Base-by-base conservation (phyloP, 2,888 invertebrate genomes). In the Drosophila mimetica region DNA sequence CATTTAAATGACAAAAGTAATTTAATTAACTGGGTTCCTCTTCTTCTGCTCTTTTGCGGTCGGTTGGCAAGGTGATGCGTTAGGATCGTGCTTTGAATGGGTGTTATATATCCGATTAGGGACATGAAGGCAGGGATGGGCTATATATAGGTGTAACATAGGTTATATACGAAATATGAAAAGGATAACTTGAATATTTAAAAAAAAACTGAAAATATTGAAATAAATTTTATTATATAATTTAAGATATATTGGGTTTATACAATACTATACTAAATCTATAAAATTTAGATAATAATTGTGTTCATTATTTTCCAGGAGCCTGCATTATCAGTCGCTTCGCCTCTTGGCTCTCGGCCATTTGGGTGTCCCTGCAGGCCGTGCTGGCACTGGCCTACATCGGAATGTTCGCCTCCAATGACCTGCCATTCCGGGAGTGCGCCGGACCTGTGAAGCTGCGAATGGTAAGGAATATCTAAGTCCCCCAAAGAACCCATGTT, bases 301-400 rank as follows among this genome's bases (percentile, higher is more conserved):
- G 11, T 6, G 41, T 1, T 14, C 8, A 3, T 14, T 16, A 14
- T 46, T 13, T 47, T 39, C 28, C 36, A 92, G 92, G 92, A 72
- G 92, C 92, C 67, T 89, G 90, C 73, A 89, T 92, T 36, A 79
- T 92, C 16, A 90, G 92, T 44, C 90, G 92, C 66, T 89, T 92
- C 57, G 91, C 91, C 22, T 91, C 92, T 7, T 92, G 91, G 91
- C 74, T 92, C 20, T 89, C 90, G 30, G 89, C 91, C 34, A 85
- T 92, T 67, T 92, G 92, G 92, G 83, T 91, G 51, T 91, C 92
- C 16, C 69, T 92, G 52, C 92, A 92, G 75, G 92, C 91, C 14
- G 91, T 90, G 32, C 74, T 92, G 42, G 91, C 92, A 11, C 64
- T 91, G 59, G 90, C 89, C 18, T 92, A 92, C 64, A 89, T 92